Conservation (phyloP, 2,113 vertebrate genomes). For the Mustela lutreola region DNA sequence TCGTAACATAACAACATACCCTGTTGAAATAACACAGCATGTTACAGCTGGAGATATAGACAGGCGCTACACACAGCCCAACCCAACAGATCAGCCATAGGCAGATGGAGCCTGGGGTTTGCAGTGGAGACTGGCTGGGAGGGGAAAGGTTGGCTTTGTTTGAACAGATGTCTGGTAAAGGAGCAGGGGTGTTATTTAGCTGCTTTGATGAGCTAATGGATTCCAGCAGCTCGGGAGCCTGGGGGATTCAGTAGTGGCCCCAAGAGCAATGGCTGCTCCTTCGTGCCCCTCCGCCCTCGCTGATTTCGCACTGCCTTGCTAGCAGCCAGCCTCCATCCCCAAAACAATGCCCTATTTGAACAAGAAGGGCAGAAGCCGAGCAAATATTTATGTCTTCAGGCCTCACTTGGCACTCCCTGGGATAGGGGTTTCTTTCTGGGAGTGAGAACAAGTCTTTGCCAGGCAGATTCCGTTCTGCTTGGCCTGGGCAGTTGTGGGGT, state of each 20-base stretch:
- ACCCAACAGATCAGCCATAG: background rate
- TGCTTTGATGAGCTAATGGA: slow-evolving; percentile 63
- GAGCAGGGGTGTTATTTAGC: slow-evolving; percentile 56
- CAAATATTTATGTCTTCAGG: slow-evolving; percentile 86
- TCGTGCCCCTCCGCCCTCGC: background rate
- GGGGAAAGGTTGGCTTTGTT: slow-evolving; percentile 66
- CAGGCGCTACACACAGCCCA: background rate
- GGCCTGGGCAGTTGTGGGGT: background rate
- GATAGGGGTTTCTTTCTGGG: slow-evolving; percentile 80
- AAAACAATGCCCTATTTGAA: slow-evolving; percentile 81
- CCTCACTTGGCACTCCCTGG: slow-evolving; percentile 79
- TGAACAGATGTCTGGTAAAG: slow-evolving; percentile 72
- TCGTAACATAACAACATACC: background rate
- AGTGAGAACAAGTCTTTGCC: slow-evolving; percentile 61
- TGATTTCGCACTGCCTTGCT: slow-evolving; percentile 76
- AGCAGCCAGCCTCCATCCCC: background rate
- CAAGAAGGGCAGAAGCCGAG: slow-evolving; percentile 87
- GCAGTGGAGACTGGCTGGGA: background rate
- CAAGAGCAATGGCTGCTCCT: slow-evolving; percentile 34
- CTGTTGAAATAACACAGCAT: background rate
- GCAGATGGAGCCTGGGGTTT: background rate
- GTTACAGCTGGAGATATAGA: background rate
- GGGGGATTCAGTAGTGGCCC: slow-evolving; percentile 61
- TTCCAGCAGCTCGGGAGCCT: slow-evolving; percentile 66
- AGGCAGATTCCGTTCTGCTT: background rate